Conservation (phyloP, 64 coral and sea anemone genomes). For the Catalaphyllia jardinei region DNA sequence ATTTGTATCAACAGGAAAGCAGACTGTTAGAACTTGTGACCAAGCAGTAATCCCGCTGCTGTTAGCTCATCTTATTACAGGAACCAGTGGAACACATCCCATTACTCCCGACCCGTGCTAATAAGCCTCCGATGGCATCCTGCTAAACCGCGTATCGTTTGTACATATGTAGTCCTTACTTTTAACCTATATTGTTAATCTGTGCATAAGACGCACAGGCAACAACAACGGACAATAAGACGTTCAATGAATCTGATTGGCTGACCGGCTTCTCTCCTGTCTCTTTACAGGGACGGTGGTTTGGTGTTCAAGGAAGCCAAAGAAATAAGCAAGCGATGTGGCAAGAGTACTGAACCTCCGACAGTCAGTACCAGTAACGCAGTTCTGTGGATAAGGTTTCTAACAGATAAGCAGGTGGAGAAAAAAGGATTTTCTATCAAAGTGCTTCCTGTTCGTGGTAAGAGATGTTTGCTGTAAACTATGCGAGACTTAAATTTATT, state of each 20-base stretch:
- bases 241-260: neutral
- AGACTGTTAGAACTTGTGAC: no score
- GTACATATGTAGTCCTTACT: no score
- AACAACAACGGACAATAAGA: neutral
- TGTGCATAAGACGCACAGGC: neutral
- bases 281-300: neutral
- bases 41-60: no score
- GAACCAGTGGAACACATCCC: no score
- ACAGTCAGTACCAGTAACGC: neutral
- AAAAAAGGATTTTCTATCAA: slow-evolving; percentile 11
- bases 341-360: neutral
- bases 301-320: neutral
- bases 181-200: no score
- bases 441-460: slow-evolving; percentile 10
- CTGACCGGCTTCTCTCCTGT: neutral
- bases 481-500: no score
- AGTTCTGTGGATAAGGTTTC: slow-evolving; percentile 35
- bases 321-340: slow-evolving; percentile 9
- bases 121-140: no score
- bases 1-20: no score
- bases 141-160: no score
- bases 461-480: neutral
- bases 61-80: no score
- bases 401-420: neutral
- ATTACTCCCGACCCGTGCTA: no score